Base-by-base conservation (phyloP, 2,797 vertebrate genomes). In the Varecia variegata region DNA sequence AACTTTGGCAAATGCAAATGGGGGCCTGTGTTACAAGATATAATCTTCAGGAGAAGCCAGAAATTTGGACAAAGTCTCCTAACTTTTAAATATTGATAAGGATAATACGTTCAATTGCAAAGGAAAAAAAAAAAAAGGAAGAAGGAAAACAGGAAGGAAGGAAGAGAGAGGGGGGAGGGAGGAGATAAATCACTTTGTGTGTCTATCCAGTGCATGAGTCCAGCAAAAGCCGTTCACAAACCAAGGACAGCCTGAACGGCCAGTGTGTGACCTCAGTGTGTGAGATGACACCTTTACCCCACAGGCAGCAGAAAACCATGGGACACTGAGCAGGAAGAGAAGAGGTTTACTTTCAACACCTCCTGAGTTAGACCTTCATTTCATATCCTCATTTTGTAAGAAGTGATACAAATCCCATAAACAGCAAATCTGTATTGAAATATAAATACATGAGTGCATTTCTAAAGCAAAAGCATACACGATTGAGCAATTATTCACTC, bases 51-150 rank as follows among this genome's bases (percentile, higher is more conserved):
- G 23, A 58, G 47, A 73, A 89, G 40, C 5, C 14, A 32, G n/a
- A 70, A 47, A 71, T 73, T 14, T 45, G 18, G 18, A 74, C 0
- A 45, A n/a, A 50, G 62, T 89, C 38, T 79, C 5, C 30, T 86
- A 20, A 32, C n/a, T 77, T 52, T 71, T 27, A 35, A 77, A 79
- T 60, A 11, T 54, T 60, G 27, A 45, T 25, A 20, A 90, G 8
- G 11, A 60, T 86, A 54, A 81, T 60, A 76, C 7, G 92, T 71
- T 52, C 45, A 14, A 27, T 23, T 43, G 12, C 80, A 74, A 35
- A 1, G 2, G 2, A 2, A 1, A 20, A 1, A 35, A 2, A 12
- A 0, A 7, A 4, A 54, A 4, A n/a, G n/a, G 6, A 27, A 6
- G 2, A 32, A n/a, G 8, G 9, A 6, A 7, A 7, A 38, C 2